phyloP scores from a whole-genome alignment of 2,888 invertebrate species.

The Tanytarsus gracilentus region DNA sequence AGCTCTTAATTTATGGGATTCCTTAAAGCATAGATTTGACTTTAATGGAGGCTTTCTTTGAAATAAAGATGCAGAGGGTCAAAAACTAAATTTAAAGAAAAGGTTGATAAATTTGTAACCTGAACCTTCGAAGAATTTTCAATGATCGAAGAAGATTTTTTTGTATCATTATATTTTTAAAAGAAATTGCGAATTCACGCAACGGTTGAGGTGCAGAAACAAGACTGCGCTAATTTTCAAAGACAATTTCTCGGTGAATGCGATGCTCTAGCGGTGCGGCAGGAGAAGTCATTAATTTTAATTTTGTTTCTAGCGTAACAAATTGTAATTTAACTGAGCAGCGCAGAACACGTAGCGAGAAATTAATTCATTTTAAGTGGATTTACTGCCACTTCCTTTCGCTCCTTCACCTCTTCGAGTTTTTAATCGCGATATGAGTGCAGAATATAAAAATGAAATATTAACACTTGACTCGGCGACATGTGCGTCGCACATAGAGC shows the following conservation, averaged over 20 bases:
- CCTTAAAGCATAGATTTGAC: too few species aligned
- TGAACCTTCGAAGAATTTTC: too few species aligned
- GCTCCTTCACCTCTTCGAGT: background rate
- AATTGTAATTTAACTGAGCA: conserved; percentile 9
- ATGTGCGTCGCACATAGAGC: background rate
- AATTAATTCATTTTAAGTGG: conserved; percentile 26
- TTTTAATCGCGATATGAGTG: too few species aligned
- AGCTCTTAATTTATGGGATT: too few species aligned
- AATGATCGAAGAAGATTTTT: too few species aligned
- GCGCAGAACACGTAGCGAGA: conserved; percentile 9
- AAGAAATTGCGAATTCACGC: background rate
- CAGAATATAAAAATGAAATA: background rate
- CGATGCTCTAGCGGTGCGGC: too few species aligned
- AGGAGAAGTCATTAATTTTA: conserved; percentile 16
- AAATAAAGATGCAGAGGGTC: too few species aligned
- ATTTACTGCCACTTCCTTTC: background rate
- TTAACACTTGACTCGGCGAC: background rate
- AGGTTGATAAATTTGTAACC: too few species aligned
- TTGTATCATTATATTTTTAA: background rate
- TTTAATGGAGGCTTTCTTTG: too few species aligned
- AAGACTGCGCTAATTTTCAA: too few species aligned
- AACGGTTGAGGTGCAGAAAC: too few species aligned
- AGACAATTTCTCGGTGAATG: background rate
- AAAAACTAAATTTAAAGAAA: too few species aligned
- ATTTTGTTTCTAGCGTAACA: conserved; percentile 14